Base-by-base conservation (phyloP, 1,140 invertebrate genomes). In the Eurosta solidaginis region DNA sequence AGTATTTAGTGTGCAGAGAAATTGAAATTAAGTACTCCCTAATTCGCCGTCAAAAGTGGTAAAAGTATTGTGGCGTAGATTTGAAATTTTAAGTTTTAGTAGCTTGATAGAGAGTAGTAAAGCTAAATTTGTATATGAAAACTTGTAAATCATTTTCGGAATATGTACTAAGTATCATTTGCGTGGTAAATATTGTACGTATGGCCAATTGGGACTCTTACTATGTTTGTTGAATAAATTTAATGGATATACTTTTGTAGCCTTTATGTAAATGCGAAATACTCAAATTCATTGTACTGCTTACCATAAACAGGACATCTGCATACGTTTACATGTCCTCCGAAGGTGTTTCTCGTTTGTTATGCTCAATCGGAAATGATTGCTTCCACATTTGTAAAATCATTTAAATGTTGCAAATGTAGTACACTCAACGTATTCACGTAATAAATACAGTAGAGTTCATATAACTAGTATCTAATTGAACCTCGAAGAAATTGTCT, bases 21-120 rank as follows among this genome's bases (percentile, higher is more conserved):
- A 68, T 68, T 68, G 59, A 68, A 68, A 68, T 68, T 68, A 68
- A 68, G 59, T 68, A 68, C 59, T 68, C 59, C 59, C 33, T 68
- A 68, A 68, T 68, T 68, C 33, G 59, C 59, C 36, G 59, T 68
- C 59, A 68, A 40, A 29, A n/a, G n/a, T n/a, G n/a, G n/a, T 68
- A n/a, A 68, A 68, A 68, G 5, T 36, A 33, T 7, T 42, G 59
- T 7, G 59, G 17, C n/a, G 29, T 68, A n/a, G 40, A 20, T 14
- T 20, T 1, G 49, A 68, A 9, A 22, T 40, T 68, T 68, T 68
- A 68, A 20, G 36, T 40, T 54, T 68, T n/a, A 68, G 22, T 20
- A n/a, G 59, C 29, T 40, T 68, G n/a, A 40, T 40, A 36, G n/a
- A 29, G 59, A 22, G 14, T 10, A 0, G 7, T 27, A 6, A 27